A percentile compares a stretch with the other conserved stretches of the same genome.
Evolutionary conservation across 2,797 vertebrate species (phyloP).

Genomic region (Poeciliopsis gracilis): DNA sequence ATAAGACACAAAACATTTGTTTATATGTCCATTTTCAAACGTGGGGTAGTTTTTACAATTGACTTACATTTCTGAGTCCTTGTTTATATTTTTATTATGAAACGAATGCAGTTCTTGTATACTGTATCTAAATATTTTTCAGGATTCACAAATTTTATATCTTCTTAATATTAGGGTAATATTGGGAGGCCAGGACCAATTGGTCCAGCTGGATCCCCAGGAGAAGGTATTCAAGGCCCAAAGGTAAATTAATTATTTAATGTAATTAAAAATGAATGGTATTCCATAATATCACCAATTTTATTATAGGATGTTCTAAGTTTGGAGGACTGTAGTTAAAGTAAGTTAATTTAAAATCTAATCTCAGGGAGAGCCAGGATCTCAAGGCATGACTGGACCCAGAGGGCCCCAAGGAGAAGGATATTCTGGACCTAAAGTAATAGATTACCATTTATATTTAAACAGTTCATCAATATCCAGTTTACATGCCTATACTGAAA

Average conservation of each 20-base stretch:
- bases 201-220: conserved; percentile 84
- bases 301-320: conserved; percentile 19
- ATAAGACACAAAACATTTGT: neutral
- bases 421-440: conserved; percentile 88
- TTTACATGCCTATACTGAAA: conserved; percentile 14
- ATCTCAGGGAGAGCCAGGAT: conserved; percentile 88
- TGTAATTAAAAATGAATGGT: conserved; percentile 14
- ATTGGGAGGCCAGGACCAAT: conserved; percentile 82
- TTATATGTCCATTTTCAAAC: neutral
- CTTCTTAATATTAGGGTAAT: conserved; percentile 79
- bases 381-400: conserved; percentile 88
- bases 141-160: conserved; percentile 1
- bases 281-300: conserved; percentile 11
- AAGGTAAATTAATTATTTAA: conserved; percentile 80
- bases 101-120: neutral
- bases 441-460: neutral
- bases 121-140: neutral
- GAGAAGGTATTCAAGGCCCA: conserved; percentile 89
- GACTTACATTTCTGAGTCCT: neutral
- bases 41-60: neutral
- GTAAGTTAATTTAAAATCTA: conserved; percentile 21
- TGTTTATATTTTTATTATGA: neutral
- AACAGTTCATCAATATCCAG: conserved; percentile 16
- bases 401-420: conserved; percentile 89
- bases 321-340: neutral